These are phyloP conservation scores for Tetranychus piercei DNA, from an alignment of 2,888 invertebrate genomes.

Conservation along the genomic window DNA sequence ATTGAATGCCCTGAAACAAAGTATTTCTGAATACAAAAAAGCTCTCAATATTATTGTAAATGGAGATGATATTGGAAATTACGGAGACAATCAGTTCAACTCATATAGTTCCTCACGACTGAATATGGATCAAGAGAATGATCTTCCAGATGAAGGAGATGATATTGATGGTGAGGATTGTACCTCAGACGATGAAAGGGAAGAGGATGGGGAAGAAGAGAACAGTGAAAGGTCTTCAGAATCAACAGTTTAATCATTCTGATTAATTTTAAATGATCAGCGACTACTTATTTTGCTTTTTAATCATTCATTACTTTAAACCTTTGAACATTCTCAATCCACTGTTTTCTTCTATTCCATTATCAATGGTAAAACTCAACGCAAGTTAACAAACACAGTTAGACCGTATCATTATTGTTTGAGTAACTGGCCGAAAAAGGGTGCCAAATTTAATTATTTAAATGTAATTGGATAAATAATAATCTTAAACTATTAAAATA, in stretches of 20 bases:
- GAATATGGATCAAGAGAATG: background rate
- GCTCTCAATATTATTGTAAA: constrained; percentile 31
- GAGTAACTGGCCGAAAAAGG: background rate
- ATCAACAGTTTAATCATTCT: background rate
- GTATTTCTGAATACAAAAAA: constrained; percentile 68
- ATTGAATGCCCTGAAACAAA: constrained; percentile 75
- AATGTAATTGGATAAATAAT: background rate
- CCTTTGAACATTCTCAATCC: background rate
- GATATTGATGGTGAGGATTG: background rate
- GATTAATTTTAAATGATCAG: background rate
- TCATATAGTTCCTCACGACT: background rate
- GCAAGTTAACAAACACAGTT: too few species aligned
- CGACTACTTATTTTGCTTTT: background rate
- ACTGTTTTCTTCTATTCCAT: background rate
- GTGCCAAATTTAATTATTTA: background rate
- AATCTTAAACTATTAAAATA: background rate
- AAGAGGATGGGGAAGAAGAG: background rate
- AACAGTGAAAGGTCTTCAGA: background rate
- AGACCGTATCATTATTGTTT: background rate
- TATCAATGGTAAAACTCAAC: background rate
- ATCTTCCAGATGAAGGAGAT: background rate
- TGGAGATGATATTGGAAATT: background rate
- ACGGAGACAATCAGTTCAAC: background rate
- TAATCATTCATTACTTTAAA: too few species aligned
- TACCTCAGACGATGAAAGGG: background rate